Percentiles rank a stretch among this genome's conserved stretches.
Evolutionary conservation across 2,888 invertebrate genomes (phyloP).

Genomic region (Pterostichus madidus): DNA sequence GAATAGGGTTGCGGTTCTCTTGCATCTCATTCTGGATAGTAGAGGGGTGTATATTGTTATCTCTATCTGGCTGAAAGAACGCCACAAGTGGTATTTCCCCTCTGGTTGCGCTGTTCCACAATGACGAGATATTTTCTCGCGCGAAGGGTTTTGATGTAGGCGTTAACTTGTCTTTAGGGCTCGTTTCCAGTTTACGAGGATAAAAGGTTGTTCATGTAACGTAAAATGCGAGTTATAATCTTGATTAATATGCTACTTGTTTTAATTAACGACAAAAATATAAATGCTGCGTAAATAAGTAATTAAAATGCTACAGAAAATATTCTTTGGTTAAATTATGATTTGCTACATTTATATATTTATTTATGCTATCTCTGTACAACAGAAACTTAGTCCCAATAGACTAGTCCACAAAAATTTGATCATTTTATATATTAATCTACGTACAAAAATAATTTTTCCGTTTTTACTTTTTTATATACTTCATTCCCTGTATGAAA

Average conservation of each 20-base stretch:
- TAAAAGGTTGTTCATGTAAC: constrained; percentile 22
- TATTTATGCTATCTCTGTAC: no score
- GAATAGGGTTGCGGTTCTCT: constrained; percentile 9
- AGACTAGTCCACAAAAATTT: no score
- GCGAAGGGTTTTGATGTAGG: constrained; percentile 27
- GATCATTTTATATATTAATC: no score
- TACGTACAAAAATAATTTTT: no score
- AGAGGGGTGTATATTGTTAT: background rate
- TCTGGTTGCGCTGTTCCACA: background rate
- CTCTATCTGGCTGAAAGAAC: background rate
- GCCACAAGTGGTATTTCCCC: constrained; percentile 41
- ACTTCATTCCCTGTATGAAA: no score
- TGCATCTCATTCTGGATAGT: background rate
- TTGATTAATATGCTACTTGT: background rate
- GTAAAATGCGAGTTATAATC: constrained; percentile 1
- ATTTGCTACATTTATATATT: no score
- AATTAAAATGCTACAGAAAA: no score
- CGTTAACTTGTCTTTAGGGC: constrained; percentile 51
- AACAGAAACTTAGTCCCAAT: no score
- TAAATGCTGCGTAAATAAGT: no score
- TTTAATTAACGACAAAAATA: constrained; percentile 9
- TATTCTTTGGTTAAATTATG: no score
- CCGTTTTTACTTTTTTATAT: no score
- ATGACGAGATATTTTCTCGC: constrained; percentile 36
- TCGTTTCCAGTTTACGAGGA: constrained; percentile 38